Evolutionary conservation across 2,888 invertebrate species (phyloP).

Genomic region (Drosophila vallismaia): DNA sequence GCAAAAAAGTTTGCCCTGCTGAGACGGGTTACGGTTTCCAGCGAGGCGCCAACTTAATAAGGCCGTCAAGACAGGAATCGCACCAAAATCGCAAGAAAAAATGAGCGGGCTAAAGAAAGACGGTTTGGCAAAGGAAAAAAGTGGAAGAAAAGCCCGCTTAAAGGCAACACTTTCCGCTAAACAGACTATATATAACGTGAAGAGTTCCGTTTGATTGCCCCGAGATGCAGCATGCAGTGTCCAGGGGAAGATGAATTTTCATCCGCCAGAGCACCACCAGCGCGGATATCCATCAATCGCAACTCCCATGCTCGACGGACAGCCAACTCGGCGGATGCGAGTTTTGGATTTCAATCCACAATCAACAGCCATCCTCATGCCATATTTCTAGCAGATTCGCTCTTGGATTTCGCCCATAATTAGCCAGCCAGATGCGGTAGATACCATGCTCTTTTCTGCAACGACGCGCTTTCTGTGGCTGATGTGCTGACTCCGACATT

Average conservation of each 20-base stretch:
- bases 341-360: slow-evolving; percentile 14
- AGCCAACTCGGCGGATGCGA: slow-evolving; percentile 14
- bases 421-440: slow-evolving; percentile 36
- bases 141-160: slow-evolving; percentile 22
- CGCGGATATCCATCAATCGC: slow-evolving; percentile 13
- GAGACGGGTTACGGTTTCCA: slow-evolving; percentile 52
- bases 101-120: neutral
- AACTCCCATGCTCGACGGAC: slow-evolving; percentile 1
- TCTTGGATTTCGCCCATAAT: slow-evolving; percentile 16
- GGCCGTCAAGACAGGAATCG: slow-evolving; percentile 59
- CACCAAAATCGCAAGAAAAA: neutral
- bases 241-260: slow-evolving; percentile 4
- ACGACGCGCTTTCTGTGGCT: neutral
- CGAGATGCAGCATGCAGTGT: neutral
- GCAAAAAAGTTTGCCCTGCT: slow-evolving; percentile 57
- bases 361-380: neutral
- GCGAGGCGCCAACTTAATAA: slow-evolving; percentile 76
- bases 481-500: neutral
- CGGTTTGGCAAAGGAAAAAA: slow-evolving; percentile 19
- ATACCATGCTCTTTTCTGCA: slow-evolving; percentile 9
- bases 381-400: slow-evolving; percentile 17
- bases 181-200: slow-evolving; percentile 11
- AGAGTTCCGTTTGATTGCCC: slow-evolving; percentile 26
- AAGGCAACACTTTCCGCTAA: slow-evolving; percentile 24
- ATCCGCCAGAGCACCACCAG: neutral